phyloP scores from a whole-genome alignment of 2,888 invertebrate genomes.

The Drosophila atroscutellata region DNA sequence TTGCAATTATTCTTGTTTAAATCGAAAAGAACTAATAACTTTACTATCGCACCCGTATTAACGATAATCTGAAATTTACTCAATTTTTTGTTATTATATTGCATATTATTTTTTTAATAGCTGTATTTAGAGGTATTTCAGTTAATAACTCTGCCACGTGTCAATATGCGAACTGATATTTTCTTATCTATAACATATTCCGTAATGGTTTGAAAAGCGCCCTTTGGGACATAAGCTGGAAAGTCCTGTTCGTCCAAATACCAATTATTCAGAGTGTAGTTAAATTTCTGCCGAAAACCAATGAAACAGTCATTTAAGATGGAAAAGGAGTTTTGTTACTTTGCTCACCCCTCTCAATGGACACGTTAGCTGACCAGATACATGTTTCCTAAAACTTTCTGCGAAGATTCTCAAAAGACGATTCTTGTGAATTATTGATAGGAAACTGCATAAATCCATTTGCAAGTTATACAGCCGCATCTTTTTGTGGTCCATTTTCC shows the following conservation, averaged over 20 bases:
- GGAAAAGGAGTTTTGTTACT: not conserved
- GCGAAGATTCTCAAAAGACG: conserved; percentile 1
- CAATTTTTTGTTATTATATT: not conserved
- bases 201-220: conserved; percentile 37
- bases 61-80: not conserved
- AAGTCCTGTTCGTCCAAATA: conserved; percentile 47
- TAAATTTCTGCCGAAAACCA: not conserved
- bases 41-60: too few relatives aligned
- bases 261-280: conserved; percentile 30
- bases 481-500: conserved; percentile 32
- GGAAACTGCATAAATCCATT: conserved; percentile 21
- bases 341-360: conserved; percentile 28
- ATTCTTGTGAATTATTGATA: conserved; percentile 26
- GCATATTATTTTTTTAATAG: not conserved
- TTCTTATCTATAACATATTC: conserved; percentile 28
- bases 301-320: not conserved
- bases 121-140: too few relatives aligned
- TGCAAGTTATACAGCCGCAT: conserved; percentile 18
- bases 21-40: not conserved
- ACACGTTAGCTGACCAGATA: conserved; percentile 4
- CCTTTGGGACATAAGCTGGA: conserved; percentile 44
- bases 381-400: conserved; percentile 10
- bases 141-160: conserved; percentile 25
- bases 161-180: conserved; percentile 17
- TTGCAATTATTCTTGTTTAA: conserved; percentile 2